These are phyloP conservation scores for Amblyjoppa proteus DNA, from an alignment of 2,888 invertebrate genomes.

Conservation along the genomic window DNA sequence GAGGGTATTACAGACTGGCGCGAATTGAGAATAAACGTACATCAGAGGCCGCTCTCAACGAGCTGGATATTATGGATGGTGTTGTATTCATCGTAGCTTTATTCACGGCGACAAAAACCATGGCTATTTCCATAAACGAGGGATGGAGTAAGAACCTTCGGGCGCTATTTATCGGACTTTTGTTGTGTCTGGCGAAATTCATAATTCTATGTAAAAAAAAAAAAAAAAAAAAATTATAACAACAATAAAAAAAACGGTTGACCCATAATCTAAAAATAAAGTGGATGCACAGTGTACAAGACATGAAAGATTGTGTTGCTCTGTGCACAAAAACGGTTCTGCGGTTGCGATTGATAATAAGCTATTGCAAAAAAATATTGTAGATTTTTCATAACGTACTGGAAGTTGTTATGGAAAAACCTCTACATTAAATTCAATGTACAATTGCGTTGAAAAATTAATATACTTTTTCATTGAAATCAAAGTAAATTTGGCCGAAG, in stretches of 20 bases:
- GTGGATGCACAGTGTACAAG: too few species aligned
- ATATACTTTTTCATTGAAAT: too few species aligned
- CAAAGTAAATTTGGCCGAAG: too few species aligned
- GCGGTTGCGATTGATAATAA: too few species aligned
- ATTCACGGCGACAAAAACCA: slow-evolving; percentile 26
- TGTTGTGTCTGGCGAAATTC: background rate
- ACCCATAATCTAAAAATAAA: too few species aligned
- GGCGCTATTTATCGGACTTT: slow-evolving; percentile 19
- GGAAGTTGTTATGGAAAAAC: too few species aligned
- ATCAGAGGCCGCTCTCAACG: slow-evolving; percentile 54
- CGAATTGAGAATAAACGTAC: slow-evolving; percentile 42
- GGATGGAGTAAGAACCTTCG: slow-evolving; percentile 14
- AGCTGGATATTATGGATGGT: slow-evolving; percentile 53
- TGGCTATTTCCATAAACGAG: slow-evolving; percentile 39
- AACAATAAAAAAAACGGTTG: background rate
- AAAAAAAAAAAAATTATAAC: background rate
- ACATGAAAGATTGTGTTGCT: too few species aligned
- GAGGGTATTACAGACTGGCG: slow-evolving; percentile 47
- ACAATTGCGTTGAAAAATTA: too few species aligned
- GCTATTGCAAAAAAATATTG: too few species aligned
- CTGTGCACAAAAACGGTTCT: too few species aligned
- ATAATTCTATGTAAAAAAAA: background rate
- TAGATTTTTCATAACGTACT: too few species aligned
- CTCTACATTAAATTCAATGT: too few species aligned
- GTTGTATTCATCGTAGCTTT: slow-evolving; percentile 35